These are phyloP conservation scores for Drosophila vallismaia DNA, from an alignment of 2,888 invertebrate species.

Conservation along the genomic window DNA sequence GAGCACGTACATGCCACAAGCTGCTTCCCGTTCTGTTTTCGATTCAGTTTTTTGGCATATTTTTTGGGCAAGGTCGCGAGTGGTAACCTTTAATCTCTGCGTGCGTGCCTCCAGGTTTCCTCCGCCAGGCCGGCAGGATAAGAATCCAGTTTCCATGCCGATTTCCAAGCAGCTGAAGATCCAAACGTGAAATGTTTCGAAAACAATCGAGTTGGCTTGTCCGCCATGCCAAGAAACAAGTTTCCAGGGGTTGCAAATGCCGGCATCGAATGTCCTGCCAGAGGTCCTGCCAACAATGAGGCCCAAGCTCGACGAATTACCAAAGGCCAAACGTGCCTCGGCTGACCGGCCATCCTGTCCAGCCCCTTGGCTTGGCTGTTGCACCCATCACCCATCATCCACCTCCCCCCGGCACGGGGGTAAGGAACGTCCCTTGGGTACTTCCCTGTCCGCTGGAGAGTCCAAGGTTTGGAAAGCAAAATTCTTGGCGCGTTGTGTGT, in stretches of 20 bases:
- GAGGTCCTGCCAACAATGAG: slow-evolving; percentile 13
- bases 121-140: not conserved
- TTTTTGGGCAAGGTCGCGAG: slow-evolving; percentile 70
- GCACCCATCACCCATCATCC: not conserved
- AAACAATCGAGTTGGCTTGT: slow-evolving; percentile 48
- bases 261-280: slow-evolving; percentile 39
- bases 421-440: not conserved
- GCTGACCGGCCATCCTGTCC: slow-evolving; percentile 67
- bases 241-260: slow-evolving; percentile 58
- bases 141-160: slow-evolving; percentile 18
- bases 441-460: slow-evolving; percentile 5
- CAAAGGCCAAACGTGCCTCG: slow-evolving; percentile 69
- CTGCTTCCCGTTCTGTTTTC: slow-evolving; percentile 62
- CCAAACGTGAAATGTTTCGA: slow-evolving; percentile 52
- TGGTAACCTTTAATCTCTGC: slow-evolving; percentile 76
- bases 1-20: slow-evolving; percentile 79
- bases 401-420: slow-evolving; percentile 6
- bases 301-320: slow-evolving; percentile 76
- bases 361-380: slow-evolving; percentile 17
- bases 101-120: slow-evolving; percentile 52
- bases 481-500: slow-evolving; percentile 72
- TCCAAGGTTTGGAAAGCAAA: not conserved
- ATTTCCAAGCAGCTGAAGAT: slow-evolving; percentile 52
- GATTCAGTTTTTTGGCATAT: slow-evolving; percentile 6
- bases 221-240: slow-evolving; percentile 56